Percentiles rank a stretch among this genome's conserved stretches.
phyloP scores from a whole-genome alignment of 92 coral and sea anemone genomes.

The Phenganax stokvisi region DNA sequence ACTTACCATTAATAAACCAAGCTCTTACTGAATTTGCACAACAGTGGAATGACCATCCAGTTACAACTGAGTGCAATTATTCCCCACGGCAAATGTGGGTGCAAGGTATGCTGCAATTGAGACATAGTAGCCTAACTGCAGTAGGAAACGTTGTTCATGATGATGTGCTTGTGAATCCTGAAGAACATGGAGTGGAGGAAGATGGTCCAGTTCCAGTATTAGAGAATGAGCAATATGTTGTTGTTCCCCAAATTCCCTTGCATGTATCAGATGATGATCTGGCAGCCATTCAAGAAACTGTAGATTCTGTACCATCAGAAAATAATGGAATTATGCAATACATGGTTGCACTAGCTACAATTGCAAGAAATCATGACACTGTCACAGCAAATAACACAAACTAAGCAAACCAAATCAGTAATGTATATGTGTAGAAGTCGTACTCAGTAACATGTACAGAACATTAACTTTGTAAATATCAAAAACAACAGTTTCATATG shows the following conservation, averaged over 20 bases:
- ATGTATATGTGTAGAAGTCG: no score
- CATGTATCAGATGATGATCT: conserved; percentile 11
- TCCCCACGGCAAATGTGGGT: conserved; percentile 40
- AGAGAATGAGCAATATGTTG: conserved; percentile 12
- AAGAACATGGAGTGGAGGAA: conserved; percentile 38
- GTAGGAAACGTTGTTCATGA: conserved; percentile 23
- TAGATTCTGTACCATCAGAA: conserved; percentile 29
- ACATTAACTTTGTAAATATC: no score
- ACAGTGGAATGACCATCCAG: conserved; percentile 37
- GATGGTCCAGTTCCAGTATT: conserved; percentile 40
- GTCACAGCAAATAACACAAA: neutral
- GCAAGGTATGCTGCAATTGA: conserved; percentile 36
- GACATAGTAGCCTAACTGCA: conserved; percentile 30
- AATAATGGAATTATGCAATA: conserved; percentile 28
- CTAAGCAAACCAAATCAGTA: no score
- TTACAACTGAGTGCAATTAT: conserved; percentile 29
- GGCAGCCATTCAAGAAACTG: conserved; percentile 8
- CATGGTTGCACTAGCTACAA: conserved; percentile 27
- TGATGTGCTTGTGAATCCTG: neutral
- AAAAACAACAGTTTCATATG: no score
- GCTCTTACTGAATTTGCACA: conserved; percentile 26
- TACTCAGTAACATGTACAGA: no score
- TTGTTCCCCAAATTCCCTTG: conserved; percentile 27
- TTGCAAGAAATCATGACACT: conserved; percentile 14
- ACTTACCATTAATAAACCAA: conserved; percentile 35